A percentile compares a stretch with the other conserved stretches of the same genome.
phyloP scores from a whole-genome alignment of 2,888 invertebrate species.

The Caenorhabditis angaria region DNA sequence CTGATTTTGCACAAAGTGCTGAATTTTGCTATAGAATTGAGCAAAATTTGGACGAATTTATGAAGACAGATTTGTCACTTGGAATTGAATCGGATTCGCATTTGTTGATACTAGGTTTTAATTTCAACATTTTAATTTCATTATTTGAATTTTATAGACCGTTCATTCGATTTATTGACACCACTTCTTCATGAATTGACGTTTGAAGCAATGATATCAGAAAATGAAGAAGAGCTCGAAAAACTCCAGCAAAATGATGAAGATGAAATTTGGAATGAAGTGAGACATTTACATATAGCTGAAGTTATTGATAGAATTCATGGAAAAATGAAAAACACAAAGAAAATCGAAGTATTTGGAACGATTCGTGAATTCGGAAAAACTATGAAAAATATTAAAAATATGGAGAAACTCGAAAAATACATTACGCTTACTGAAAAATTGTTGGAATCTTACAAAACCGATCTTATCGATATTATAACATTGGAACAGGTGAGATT shows the following conservation, averaged over 20 bases:
- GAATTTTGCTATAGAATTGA: constrained; percentile 33
- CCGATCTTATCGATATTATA: constrained; percentile 14
- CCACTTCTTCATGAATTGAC: constrained; percentile 29
- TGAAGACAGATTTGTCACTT: not conserved
- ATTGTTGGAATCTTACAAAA: constrained; percentile 10
- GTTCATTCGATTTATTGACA: constrained; percentile 27
- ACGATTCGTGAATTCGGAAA: constrained; percentile 9
- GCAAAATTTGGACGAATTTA: constrained; percentile 22
- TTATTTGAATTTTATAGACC: constrained; percentile 15
- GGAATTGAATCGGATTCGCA: constrained; percentile 19
- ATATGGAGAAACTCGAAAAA: not conserved
- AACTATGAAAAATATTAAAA: constrained; percentile 17
- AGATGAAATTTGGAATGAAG: constrained; percentile 20
- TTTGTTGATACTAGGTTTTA: constrained; percentile 21
- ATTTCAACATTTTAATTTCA: not conserved
- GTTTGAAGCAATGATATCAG: constrained; percentile 22
- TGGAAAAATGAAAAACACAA: constrained; percentile 6
- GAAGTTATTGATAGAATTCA: constrained; percentile 13
- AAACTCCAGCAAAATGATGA: constrained; percentile 11
- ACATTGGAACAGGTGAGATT: constrained; percentile 17
- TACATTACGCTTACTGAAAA: constrained; percentile 13
- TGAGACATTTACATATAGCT: constrained; percentile 21
- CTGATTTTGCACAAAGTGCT: constrained; percentile 22
- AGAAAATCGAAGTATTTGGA: not conserved
- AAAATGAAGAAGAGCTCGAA: constrained; percentile 16